Conservation (phyloP, 2,888 invertebrate species). For the Hermodice carunculata region DNA sequence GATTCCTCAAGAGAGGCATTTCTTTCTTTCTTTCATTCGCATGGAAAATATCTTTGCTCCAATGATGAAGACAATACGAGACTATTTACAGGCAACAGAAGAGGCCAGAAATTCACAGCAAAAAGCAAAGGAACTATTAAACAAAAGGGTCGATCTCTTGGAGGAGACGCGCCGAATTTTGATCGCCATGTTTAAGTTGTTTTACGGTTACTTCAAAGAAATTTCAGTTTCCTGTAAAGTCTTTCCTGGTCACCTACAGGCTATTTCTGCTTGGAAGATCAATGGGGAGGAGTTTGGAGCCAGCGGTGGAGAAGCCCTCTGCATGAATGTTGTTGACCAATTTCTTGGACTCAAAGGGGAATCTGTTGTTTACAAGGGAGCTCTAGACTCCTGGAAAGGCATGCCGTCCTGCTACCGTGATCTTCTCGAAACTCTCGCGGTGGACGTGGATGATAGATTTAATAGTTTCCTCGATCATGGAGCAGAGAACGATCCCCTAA, state of each 20-base stretch:
- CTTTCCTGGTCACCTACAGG: conserved; percentile 14
- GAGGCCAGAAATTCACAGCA: background rate
- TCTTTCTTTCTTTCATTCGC: conserved; percentile 13
- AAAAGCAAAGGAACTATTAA: background rate
- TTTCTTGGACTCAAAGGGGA: conserved; percentile 13
- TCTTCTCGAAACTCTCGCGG: background rate
- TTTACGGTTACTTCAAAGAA: conserved; percentile 8
- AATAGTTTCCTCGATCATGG: background rate
- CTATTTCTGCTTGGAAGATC: conserved; percentile 11
- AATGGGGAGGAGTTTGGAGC: conserved; percentile 14
- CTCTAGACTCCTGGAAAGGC: background rate
- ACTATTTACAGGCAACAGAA: conserved; percentile 10
- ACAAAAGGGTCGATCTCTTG: conserved; percentile 6
- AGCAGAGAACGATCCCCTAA: background rate
- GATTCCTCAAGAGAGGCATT: conserved; percentile 4
- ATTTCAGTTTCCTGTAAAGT: background rate
- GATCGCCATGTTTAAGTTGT: background rate
- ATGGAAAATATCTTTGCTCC: conserved; percentile 19
- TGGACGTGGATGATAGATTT: conserved; percentile 2
- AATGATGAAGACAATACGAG: background rate
- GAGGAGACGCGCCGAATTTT: background rate
- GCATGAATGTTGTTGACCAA: conserved; percentile 11
- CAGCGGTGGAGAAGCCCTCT: conserved; percentile 11
- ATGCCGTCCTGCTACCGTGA: conserved; percentile 5
- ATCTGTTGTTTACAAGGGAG: conserved; percentile 7